Conservation (phyloP, 2,797 vertebrate genomes). For the Epinephelus coioides region DNA sequence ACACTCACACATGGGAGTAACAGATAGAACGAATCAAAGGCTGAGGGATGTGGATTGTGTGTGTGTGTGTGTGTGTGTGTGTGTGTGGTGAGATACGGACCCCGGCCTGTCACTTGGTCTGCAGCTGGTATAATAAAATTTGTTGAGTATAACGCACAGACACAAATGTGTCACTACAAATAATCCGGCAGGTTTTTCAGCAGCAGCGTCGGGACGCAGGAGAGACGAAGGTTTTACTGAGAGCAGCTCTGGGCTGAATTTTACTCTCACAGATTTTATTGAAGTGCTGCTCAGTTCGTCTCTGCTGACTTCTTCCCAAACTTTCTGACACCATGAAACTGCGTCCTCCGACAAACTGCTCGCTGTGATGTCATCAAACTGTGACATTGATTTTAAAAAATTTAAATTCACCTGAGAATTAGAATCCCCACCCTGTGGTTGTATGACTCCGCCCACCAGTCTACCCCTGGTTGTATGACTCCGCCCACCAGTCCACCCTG, state of each 20-base stretch:
- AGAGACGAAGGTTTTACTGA: background rate
- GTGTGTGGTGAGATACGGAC: slow-evolving; percentile 12
- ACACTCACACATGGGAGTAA: slow-evolving; percentile 55
- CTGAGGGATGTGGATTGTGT: slow-evolving; percentile 18
- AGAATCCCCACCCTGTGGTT: too few relatives aligned
- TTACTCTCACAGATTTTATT: background rate
- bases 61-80: background rate
- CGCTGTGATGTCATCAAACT: too few relatives aligned
- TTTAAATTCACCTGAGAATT: too few relatives aligned
- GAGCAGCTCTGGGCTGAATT: background rate
- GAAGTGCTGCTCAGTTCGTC: background rate
- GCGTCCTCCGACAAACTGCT: background rate
- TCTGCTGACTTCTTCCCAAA: background rate
- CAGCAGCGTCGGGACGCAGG: background rate
- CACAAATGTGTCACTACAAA: slow-evolving; percentile 13
- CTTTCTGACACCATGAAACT: background rate
- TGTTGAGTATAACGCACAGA: slow-evolving; percentile 46
- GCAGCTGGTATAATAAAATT: slow-evolving; percentile 53
- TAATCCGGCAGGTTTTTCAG: slow-evolving; percentile 57
- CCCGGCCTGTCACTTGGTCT: slow-evolving; percentile 51
- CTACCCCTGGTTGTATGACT: too few relatives aligned
- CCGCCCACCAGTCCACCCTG: too few relatives aligned
- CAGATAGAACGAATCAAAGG: slow-evolving; percentile 59
- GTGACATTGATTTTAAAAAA: too few relatives aligned
- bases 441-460: too few relatives aligned